These are phyloP conservation scores for Heliornis fulica DNA, from an alignment of 2,113 vertebrate species.

Conservation along the genomic window DNA sequence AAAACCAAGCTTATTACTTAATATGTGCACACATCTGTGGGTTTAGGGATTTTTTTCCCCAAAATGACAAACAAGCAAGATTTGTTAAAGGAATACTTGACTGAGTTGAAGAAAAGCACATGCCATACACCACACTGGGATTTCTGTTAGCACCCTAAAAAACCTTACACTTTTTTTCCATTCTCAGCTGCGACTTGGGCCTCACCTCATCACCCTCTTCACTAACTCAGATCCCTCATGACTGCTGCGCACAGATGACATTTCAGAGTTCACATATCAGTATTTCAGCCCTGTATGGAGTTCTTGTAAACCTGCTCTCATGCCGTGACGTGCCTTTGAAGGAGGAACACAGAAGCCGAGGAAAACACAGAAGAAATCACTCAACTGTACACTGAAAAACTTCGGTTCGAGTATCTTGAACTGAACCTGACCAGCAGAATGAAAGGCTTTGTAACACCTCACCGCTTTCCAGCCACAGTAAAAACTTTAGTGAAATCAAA, in stretches of 20 bases:
- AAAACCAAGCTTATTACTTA: background rate
- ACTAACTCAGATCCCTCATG: background rate
- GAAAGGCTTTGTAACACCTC: background rate
- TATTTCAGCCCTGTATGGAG: background rate
- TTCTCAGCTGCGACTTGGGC: background rate
- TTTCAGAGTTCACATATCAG: rapidly evolving
- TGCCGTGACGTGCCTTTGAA: background rate
- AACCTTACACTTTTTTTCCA: background rate
- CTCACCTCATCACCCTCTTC: background rate
- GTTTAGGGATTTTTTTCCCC: background rate
- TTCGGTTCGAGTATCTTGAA: background rate
- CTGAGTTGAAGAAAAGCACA: background rate
- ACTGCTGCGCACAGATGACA: background rate
- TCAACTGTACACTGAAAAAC: background rate
- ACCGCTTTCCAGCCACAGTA: background rate
- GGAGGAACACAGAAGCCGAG: background rate
- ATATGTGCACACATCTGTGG: rapidly evolving
- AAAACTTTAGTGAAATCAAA: background rate
- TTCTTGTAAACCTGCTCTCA: background rate
- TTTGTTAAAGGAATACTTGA: background rate
- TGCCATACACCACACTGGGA: rapidly evolving
- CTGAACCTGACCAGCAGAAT: background rate
- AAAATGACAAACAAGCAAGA: background rate
- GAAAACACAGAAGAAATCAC: background rate
- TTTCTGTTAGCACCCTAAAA: background rate